Conservation (phyloP, 1,140 invertebrate genomes). For the Pseudomyrmex dendroicus region DNA sequence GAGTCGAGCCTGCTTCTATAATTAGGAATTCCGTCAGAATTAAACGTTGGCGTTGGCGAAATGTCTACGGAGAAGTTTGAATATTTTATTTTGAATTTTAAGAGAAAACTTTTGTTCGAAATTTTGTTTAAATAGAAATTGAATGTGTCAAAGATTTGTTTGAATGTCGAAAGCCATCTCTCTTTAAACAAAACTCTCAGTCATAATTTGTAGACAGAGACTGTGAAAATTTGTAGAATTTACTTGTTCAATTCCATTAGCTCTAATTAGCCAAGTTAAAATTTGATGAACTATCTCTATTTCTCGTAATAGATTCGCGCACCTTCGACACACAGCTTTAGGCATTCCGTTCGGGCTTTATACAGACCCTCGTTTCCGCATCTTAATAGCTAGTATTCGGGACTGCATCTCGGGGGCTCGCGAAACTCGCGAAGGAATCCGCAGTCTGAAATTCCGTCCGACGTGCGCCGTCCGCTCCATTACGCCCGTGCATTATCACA, state of each 20-base stretch:
- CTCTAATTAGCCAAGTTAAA: too few species aligned
- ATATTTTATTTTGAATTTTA: too few species aligned
- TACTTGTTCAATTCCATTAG: too few species aligned
- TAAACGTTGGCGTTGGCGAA: too few species aligned
- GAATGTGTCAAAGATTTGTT: too few species aligned
- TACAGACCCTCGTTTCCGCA: neutral
- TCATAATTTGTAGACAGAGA: too few species aligned
- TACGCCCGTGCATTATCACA: conserved; percentile 23
- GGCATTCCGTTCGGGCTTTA: neutral
- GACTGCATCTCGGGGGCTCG: neutral
- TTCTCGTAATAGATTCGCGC: conserved; percentile 6
- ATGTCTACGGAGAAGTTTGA: too few species aligned
- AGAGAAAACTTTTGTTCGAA: too few species aligned
- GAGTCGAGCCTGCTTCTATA: neutral
- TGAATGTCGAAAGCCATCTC: too few species aligned
- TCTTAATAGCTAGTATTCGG: conserved; percentile 13
- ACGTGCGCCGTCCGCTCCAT: neutral
- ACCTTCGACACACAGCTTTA: neutral
- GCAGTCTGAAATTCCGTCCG: conserved; percentile 23
- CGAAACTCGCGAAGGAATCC: neutral
- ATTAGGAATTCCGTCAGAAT: neutral
- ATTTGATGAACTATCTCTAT: neutral
- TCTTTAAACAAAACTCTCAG: too few species aligned
- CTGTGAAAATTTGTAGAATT: too few species aligned
- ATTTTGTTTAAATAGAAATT: too few species aligned